Evolutionary conservation across 2,797 vertebrate genomes (phyloP).

Genomic region (Microcaecilia unicolor): DNA sequence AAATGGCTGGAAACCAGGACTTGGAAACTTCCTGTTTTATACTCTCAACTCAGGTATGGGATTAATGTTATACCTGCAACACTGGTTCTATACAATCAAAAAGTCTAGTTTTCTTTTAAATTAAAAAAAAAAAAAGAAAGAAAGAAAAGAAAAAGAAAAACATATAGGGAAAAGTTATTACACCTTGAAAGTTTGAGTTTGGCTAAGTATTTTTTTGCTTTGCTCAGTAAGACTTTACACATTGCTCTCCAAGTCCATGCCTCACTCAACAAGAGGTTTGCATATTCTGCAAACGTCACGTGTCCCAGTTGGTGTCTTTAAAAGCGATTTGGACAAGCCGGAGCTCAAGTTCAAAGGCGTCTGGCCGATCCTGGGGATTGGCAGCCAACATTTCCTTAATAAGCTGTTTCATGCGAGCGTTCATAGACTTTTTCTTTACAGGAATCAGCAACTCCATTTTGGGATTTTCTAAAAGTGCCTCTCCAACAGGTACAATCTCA

Average conservation of each 20-base stretch:
- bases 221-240: constrained; percentile 23
- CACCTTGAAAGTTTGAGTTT: constrained; percentile 16
- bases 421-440: constrained; percentile 89
- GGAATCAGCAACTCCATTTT: constrained; percentile 94
- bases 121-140: constrained; percentile 7
- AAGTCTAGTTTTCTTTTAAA: too few species aligned
- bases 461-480: constrained; percentile 89
- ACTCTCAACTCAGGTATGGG: too few species aligned
- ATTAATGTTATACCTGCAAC: constrained; percentile 7
- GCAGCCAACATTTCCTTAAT: constrained; percentile 91
- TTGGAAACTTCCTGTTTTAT: too few species aligned
- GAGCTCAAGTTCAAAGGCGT: constrained; percentile 88
- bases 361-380: constrained; percentile 88
- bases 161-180: neutral
- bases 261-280: constrained; percentile 17
- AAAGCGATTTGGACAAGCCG: constrained; percentile 89
- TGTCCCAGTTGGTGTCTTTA: constrained; percentile 91
- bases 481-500: constrained; percentile 84
- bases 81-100: constrained; percentile 22
- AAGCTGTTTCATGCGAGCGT: constrained; percentile 83
- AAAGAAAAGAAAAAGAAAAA: too few species aligned
- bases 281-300: constrained; percentile 76
- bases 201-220: constrained; percentile 20
- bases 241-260: constrained; percentile 25
- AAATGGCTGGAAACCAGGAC: constrained; percentile 30